These are phyloP conservation scores for Ormyrus pomaceus DNA, from an alignment of 2,888 invertebrate species.

Conservation along the genomic window DNA sequence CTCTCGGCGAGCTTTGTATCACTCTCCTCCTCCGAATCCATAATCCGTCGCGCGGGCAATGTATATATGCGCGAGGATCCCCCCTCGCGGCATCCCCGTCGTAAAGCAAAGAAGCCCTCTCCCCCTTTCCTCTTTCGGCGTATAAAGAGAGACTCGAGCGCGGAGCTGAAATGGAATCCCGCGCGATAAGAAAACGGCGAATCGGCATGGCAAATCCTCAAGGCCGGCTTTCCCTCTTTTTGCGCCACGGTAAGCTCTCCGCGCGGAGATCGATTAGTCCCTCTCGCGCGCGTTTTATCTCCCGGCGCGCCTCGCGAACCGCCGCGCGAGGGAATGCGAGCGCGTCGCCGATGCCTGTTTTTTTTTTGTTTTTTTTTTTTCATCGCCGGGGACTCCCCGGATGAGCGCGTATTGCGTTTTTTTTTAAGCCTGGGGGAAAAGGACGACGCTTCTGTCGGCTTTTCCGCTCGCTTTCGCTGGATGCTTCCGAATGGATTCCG, in stretches of 20 bases:
- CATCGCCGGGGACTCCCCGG: no score
- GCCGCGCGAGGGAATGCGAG: constrained; percentile 23
- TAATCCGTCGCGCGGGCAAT: not conserved
- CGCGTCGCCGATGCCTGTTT: not conserved
- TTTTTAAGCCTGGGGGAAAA: no score
- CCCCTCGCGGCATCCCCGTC: not conserved
- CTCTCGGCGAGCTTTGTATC: not conserved
- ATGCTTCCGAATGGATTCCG: no score
- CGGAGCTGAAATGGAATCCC: no score
- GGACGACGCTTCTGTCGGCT: no score
- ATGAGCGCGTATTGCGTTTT: no score
- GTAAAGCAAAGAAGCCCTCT: no score
- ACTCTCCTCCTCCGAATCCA: not conserved
- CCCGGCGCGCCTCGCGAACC: not conserved
- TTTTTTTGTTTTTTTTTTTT: no score
- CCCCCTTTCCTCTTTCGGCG: no score
- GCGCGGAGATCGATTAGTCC: constrained; percentile 39
- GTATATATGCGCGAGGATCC: not conserved
- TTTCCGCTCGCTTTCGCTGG: no score
- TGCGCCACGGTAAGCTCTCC: not conserved
- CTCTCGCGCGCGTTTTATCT: constrained; percentile 12
- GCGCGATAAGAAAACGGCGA: not conserved
- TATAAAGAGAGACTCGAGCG: not conserved
- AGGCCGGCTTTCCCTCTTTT: constrained; percentile 14
- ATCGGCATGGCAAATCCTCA: constrained; percentile 38